phyloP scores from a whole-genome alignment of 2,888 invertebrate species.

The Ceriagrion tenellum region DNA sequence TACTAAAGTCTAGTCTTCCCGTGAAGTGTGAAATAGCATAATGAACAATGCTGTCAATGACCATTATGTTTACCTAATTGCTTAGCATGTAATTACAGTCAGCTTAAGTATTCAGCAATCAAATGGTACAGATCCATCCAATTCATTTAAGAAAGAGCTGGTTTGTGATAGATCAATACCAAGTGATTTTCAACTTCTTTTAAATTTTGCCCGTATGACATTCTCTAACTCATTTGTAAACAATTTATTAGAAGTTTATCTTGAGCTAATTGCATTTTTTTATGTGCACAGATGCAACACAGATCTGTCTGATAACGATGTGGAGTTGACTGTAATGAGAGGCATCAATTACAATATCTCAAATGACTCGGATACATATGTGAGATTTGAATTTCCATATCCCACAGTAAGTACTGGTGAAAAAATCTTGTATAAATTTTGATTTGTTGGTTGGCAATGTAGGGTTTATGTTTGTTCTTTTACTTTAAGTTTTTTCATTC shows the following conservation, averaged over 20 bases:
- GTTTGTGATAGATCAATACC: too few species aligned
- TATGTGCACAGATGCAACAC: constrained; percentile 85
- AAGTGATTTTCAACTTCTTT: background rate
- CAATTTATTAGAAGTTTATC: too few species aligned
- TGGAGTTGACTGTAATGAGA: constrained; percentile 91
- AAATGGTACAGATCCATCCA: too few species aligned
- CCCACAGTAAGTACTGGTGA: constrained; percentile 83
- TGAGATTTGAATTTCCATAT: constrained; percentile 95
- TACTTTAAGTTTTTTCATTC: background rate
- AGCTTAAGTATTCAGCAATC: too few species aligned
- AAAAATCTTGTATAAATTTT: background rate
- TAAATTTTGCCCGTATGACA: background rate
- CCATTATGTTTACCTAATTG: too few species aligned
- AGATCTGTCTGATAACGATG: constrained; percentile 94
- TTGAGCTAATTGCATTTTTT: background rate
- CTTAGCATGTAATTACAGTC: too few species aligned
- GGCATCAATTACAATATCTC: constrained; percentile 92
- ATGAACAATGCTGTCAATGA: too few species aligned
- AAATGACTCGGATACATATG: constrained; percentile 94
- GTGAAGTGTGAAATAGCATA: too few species aligned
- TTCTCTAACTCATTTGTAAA: background rate
- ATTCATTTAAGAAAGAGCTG: too few species aligned
- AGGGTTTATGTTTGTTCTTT: background rate
- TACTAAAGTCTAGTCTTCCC: too few species aligned
- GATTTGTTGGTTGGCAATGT: background rate